Evolutionary conservation across 2,888 invertebrate genomes (phyloP), one percentile per base, ranked within the genome.

Genomic region (Campoplex nolae): DNA sequence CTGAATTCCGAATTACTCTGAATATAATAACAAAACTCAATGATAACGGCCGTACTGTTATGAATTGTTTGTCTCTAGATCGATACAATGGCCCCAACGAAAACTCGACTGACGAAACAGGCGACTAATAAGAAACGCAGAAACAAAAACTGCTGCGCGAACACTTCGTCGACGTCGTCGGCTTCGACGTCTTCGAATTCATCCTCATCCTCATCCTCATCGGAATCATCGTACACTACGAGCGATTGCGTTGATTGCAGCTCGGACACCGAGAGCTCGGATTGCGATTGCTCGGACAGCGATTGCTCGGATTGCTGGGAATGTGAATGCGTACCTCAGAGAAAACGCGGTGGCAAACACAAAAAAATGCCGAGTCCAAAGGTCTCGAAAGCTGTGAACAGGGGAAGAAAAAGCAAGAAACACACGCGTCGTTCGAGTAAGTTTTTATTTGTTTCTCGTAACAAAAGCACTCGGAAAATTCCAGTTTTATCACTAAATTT

Each of bases 391-490:
- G 78, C 73, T 23, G 7, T 45, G 11, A 74, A 62, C 42, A 81
- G 82, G 56, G 65, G 18, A 32, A 51, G 35, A 28, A 85, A 84
- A 23, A 89, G 86, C 67, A 89, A 86, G 62, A 74, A 82, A 48
- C 23, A 83, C 23, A 3, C 67, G 45, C 88, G 87, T 83, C 88
- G 83, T 70, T 54, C 67, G 32, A 88, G 88, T 88, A 28, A 88
- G 89, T 83, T 67, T 83, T 67, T 11, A 68, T 68, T 38, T 13
- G n/a, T 38, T 58, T 51, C 54, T 42, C 45, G 13, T 23, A 48
- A 48, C 67, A 62, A 45, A 2, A 1, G 11, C 23, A 23, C 35
- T 48, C 35, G 48, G 48, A 38, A 32, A 23, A 6, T 62, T 58
- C 1, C 3, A 16, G 3, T 54, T 32, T 11, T 54, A 16, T 38